Percentiles rank a stretch among this genome's conserved stretches.
Evolutionary conservation across 2,113 vertebrate species (phyloP).

Genomic region (Chrysemys picta): DNA sequence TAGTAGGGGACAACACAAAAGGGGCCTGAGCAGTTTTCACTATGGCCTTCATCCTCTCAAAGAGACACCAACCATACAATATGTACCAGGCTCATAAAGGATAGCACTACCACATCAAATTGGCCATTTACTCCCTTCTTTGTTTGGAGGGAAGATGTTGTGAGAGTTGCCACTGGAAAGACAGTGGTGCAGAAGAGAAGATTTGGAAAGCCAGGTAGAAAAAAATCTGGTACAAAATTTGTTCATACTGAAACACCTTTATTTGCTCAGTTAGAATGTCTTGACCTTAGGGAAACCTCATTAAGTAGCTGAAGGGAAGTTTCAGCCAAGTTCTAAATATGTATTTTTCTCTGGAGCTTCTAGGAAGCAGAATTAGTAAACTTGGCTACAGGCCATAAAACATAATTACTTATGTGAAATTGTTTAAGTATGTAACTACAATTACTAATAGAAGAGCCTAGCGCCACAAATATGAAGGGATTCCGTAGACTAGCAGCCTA

Average conservation of each 20-base stretch:
- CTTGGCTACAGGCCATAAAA: slow-evolving; percentile 72
- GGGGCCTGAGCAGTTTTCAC: background rate
- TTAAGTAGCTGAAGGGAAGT: slow-evolving; percentile 29
- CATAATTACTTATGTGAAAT: slow-evolving; percentile 70
- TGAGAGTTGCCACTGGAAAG: background rate
- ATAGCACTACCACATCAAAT: accelerated
- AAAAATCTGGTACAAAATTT: background rate
- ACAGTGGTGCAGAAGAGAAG: background rate
- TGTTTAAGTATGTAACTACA: slow-evolving; percentile 75
- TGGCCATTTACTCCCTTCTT: background rate
- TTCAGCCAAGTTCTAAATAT: slow-evolving; percentile 66
- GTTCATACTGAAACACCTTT: background rate
- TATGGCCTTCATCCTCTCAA: background rate
- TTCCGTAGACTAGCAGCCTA: slow-evolving; percentile 38
- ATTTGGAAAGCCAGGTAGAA: background rate
- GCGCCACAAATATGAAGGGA: slow-evolving; percentile 14
- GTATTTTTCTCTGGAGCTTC: slow-evolving; percentile 67
- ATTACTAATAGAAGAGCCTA: slow-evolving; percentile 54
- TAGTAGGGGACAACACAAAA: background rate
- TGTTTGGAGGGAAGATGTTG: background rate
- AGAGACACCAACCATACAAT: background rate
- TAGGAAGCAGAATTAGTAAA: slow-evolving; percentile 69
- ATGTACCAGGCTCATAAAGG: background rate
- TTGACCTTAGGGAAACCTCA: slow-evolving; percentile 1
- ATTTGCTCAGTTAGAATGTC: slow-evolving; percentile 37